A percentile compares a stretch with the other conserved stretches of the same genome.
Evolutionary conservation across 2,888 invertebrate genomes (phyloP).

Genomic region (Diplazon laetatorius): DNA sequence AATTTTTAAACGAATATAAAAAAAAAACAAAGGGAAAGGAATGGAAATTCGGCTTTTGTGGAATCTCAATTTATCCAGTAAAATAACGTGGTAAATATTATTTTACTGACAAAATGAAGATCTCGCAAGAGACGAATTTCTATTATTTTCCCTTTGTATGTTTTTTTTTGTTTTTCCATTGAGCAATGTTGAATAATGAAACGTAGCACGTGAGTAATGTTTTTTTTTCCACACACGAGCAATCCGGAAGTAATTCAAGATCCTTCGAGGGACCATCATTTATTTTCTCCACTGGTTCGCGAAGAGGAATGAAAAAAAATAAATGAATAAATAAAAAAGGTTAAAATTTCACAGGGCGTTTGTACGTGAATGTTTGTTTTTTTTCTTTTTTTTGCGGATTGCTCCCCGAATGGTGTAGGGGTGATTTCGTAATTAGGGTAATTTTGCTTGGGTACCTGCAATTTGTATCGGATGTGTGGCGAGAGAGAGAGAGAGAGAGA

Average conservation of each 20-base stretch:
- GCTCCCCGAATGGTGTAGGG: not conserved
- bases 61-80: not conserved
- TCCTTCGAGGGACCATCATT: constrained; percentile 45
- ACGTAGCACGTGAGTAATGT: constrained; percentile 41
- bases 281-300: constrained; percentile 28
- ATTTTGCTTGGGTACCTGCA: constrained; percentile 65
- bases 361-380: not conserved
- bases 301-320: not conserved
- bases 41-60: not conserved
- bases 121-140: too few relatives aligned
- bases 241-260: constrained; percentile 54
- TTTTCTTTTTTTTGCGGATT: not conserved
- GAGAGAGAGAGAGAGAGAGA: constrained; percentile 31
- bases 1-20: not conserved
- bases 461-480: constrained; percentile 65
- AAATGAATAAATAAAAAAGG: too few relatives aligned
- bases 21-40: not conserved
- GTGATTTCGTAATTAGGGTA: constrained; percentile 68
- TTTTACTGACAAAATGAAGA: too few relatives aligned
- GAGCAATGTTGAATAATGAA: not conserved
- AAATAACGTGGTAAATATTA: too few relatives aligned
- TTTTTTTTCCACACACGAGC: too few relatives aligned
- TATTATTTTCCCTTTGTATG: too few relatives aligned
- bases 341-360: constrained; percentile 5
- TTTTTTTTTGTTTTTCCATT: too few relatives aligned